Conservation (phyloP, 2,113 vertebrate species). For the Oncorhynchus keta region DNA sequence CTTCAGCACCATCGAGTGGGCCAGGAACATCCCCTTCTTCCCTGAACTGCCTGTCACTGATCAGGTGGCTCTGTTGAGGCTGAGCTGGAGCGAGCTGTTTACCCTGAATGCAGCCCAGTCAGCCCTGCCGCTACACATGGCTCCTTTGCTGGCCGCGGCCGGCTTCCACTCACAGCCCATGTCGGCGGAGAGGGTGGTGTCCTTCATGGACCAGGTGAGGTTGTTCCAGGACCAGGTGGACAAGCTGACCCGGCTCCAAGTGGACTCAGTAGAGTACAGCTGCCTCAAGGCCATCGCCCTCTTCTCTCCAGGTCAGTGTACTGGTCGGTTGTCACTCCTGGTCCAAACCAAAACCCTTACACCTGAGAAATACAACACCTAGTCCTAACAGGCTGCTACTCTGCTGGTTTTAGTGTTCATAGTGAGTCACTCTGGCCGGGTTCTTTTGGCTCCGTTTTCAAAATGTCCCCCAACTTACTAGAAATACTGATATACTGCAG, state of each 20-base stretch:
- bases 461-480: too few relatives aligned
- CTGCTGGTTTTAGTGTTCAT: too few relatives aligned
- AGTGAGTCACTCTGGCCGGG: not conserved
- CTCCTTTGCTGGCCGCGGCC: constrained; percentile 89
- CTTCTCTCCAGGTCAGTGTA: constrained; percentile 86
- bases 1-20: constrained; percentile 97
- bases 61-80: constrained; percentile 90
- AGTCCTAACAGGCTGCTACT: too few relatives aligned
- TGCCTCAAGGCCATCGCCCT: constrained; percentile 97
- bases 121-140: constrained; percentile 90
- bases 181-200: constrained; percentile 90
- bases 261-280: constrained; percentile 93
- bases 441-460: not conserved
- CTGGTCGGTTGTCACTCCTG: too few relatives aligned
- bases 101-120: constrained; percentile 97
- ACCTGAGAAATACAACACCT: too few relatives aligned
- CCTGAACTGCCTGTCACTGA: constrained; percentile 89
- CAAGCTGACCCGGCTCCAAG: constrained; percentile 91
- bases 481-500: too few relatives aligned
- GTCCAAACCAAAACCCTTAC: too few relatives aligned
- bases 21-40: constrained; percentile 91
- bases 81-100: constrained; percentile 98
- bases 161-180: constrained; percentile 94
- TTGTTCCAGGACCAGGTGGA: constrained; percentile 98
- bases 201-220: constrained; percentile 98